phyloP scores from a whole-genome alignment of 30 jellyfish, hydroid and myxozoan species.

The Pseudorhiza aurosa region DNA sequence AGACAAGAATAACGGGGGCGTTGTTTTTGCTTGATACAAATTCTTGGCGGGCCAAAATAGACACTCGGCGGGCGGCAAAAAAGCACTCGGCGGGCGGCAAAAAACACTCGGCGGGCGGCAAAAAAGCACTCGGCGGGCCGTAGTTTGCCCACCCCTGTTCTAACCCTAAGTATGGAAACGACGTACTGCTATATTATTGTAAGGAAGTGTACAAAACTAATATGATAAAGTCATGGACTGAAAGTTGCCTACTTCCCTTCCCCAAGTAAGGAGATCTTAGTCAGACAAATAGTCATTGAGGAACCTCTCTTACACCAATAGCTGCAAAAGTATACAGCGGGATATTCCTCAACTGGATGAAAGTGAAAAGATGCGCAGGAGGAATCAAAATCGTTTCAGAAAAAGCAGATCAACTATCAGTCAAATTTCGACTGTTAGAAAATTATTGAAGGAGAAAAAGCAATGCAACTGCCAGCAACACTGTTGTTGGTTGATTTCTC shows the following conservation, averaged over 20 bases:
- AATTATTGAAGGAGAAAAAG: constrained; percentile 5
- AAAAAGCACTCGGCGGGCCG: too few species aligned
- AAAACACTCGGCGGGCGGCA: too few species aligned
- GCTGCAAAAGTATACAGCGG: constrained; percentile 2
- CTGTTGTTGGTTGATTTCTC: constrained; percentile 7
- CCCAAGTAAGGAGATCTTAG: constrained; percentile 15
- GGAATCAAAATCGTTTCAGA: constrained; percentile 38
- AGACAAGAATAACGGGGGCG: too few species aligned
- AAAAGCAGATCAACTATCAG: background rate
- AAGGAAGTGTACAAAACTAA: background rate
- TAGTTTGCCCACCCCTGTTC: too few species aligned
- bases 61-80: too few species aligned
- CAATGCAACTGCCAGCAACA: background rate
- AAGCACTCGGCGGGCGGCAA: too few species aligned
- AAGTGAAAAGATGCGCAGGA: background rate
- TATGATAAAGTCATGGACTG: background rate
- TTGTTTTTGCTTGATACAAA: too few species aligned
- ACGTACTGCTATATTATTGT: background rate
- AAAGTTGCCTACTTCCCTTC: background rate
- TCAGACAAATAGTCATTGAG: background rate
- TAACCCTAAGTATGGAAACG: background rate
- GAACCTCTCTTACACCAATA: background rate
- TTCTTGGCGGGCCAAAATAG: too few species aligned
- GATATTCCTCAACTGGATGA: background rate
- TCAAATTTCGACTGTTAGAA: background rate